Evolutionary conservation across 1,140 invertebrate genomes (phyloP), one percentile per base, ranked within the genome.

Genomic region (Calephelis virginiensis): DNA sequence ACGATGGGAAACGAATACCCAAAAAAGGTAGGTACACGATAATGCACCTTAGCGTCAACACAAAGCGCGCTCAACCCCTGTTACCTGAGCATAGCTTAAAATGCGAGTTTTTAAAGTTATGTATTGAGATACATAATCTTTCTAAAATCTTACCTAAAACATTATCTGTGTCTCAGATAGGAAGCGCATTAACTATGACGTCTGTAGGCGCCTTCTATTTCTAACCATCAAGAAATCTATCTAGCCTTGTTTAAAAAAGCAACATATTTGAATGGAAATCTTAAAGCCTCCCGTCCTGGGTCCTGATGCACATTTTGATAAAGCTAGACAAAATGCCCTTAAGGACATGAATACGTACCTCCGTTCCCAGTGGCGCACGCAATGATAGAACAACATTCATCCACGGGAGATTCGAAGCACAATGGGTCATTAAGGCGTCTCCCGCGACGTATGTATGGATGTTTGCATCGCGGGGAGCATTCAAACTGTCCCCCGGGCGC

Each of bases 331-430:
- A 56, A 50, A 50, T 50, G 50, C 11, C 50, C 45, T 45, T 40
- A 50, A 40, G 37, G 37, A 45, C 48, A 28, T 11, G 40, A 9
- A 48, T 12, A 68, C 61, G 71, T 70, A 85, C 83, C 83, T 73
- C 81, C 78, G 70, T 75, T 83, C 10, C 82, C 79, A 66, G 84
- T 84, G 63, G 83, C 81, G 67, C 86, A 90, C 9, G 86, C 89
- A 46, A 94, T 90, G 5, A 95, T 94, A 77, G 96, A 97, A 81
- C 97, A 98, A 40, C 94, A 94, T 79, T 97, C 95, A 47, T 95
- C 94, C 11, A 93, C 91, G 8, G 93, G 91, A 71, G 94, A 93
- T 72, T 96, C 95, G 50, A 93, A 92, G 78, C 97, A 97, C 28
- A 94, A 84, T 1, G 95, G 94, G 91, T 97, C 96, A 45, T 92